phyloP scores from a whole-genome alignment of 2,888 invertebrate species.

The Bursaphelenchus okinawaensis region DNA sequence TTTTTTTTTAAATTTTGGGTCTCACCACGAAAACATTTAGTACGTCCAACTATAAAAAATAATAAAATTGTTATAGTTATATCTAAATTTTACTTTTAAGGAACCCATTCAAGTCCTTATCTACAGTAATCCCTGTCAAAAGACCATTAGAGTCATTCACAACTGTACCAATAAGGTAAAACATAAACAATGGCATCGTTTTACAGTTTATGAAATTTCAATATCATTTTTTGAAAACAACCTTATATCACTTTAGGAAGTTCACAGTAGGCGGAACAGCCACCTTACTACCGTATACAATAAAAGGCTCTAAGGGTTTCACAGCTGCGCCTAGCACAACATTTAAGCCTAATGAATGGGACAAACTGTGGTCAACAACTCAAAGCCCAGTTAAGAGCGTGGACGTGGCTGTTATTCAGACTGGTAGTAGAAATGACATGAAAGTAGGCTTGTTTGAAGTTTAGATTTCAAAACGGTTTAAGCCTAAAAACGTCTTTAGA shows the following conservation, averaged over 20 bases:
- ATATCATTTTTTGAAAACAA: too few relatives aligned
- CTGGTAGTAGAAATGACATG: slow-evolving; percentile 44
- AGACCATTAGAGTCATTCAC: background rate
- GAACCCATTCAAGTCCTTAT: background rate
- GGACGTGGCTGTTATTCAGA: slow-evolving; percentile 49
- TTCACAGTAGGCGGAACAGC: background rate
- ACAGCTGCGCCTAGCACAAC: background rate
- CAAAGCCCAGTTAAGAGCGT: slow-evolving; percentile 35
- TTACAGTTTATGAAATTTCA: too few relatives aligned
- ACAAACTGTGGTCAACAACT: slow-evolving; percentile 50
- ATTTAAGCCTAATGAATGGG: slow-evolving; percentile 36
- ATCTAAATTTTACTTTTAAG: slow-evolving; percentile 14
- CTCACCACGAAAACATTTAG: too few relatives aligned
- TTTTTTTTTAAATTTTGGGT: slow-evolving; percentile 52
- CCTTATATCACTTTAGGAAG: background rate
- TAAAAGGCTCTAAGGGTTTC: background rate
- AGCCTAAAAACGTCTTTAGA: background rate
- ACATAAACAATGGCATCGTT: too few relatives aligned
- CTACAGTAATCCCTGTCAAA: background rate
- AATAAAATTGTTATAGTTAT: slow-evolving; percentile 48
- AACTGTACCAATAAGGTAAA: background rate
- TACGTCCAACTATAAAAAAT: too few relatives aligned
- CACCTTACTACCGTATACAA: background rate
- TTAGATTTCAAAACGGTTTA: background rate
- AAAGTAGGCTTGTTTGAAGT: slow-evolving; percentile 28